Conservation (phyloP, 2,113 vertebrate species). For the Mola mola region DNA sequence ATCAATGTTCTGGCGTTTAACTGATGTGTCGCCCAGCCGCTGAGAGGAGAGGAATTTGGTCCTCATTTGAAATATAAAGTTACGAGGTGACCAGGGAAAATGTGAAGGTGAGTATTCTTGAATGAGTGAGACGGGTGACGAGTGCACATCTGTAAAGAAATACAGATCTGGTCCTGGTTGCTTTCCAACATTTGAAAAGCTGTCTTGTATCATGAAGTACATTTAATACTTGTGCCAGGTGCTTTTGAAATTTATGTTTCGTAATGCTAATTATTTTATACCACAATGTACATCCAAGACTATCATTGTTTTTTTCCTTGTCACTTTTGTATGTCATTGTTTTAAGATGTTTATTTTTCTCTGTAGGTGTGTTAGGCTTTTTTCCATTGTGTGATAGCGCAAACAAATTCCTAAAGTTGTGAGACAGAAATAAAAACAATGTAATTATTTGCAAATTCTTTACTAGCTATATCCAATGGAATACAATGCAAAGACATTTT, state of each 20-base stretch:
- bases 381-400: constrained; percentile 25
- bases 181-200: constrained; percentile 60
- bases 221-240: constrained; percentile 59
- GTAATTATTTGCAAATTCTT: neutral
- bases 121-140: constrained; percentile 44
- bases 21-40: constrained; percentile 60
- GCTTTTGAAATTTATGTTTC: constrained; percentile 59
- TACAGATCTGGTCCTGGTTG: constrained; percentile 48
- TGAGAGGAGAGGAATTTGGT: constrained; percentile 52
- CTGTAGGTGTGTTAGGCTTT: constrained; percentile 20
- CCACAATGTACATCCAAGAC: constrained; percentile 58
- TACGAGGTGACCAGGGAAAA: constrained; percentile 56
- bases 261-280: constrained; percentile 64
- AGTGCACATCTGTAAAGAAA: constrained; percentile 38
- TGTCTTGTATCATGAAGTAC: constrained; percentile 62
- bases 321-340: constrained; percentile 37
- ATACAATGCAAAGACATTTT: neutral
- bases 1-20: constrained; percentile 71
- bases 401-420: constrained; percentile 1
- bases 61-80: constrained; percentile 48
- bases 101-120: constrained; percentile 55
- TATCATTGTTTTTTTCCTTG: constrained; percentile 35
- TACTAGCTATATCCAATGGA: neutral
- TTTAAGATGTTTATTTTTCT: constrained; percentile 35
- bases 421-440: neutral